phyloP scores from a whole-genome alignment of 2,113 vertebrate genomes.

The Centropus bengalensis region DNA sequence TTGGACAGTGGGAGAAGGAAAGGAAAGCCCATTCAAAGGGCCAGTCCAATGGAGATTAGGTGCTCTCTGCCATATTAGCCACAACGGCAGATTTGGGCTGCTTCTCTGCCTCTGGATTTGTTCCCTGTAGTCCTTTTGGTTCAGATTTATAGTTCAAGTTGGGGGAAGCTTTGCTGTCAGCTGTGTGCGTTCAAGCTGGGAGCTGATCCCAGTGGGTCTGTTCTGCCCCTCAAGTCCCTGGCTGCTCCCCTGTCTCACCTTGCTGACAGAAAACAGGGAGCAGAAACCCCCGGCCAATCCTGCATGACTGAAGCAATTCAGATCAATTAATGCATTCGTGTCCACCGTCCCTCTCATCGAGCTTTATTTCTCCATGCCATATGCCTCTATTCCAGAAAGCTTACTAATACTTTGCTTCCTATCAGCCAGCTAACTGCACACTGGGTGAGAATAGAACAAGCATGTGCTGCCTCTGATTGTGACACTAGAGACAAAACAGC shows the following conservation, averaged over 20 bases:
- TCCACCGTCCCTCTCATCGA: fast-evolving
- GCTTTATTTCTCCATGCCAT: fast-evolving
- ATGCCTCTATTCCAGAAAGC: fast-evolving
- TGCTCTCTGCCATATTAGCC: not conserved
- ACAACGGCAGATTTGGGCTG: not conserved
- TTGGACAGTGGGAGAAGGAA: not conserved
- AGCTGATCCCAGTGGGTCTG: fast-evolving
- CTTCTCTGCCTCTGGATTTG: not conserved
- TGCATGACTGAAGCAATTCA: fast-evolving
- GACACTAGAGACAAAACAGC: not conserved
- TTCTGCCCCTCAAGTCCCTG: fast-evolving
- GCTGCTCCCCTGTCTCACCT: not conserved
- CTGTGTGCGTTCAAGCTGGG: fast-evolving
- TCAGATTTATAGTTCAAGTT: not conserved
- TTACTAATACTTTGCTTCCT: not conserved
- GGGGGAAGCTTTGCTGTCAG: not conserved
- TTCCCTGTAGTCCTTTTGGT: not conserved
- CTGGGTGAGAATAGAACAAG: fast-evolving
- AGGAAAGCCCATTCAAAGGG: not conserved
- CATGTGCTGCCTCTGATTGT: not conserved
- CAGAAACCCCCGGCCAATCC: fast-evolving
- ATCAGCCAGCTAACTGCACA: fast-evolving
- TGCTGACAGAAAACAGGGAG: fast-evolving
- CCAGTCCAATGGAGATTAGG: not conserved
- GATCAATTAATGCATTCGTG: fast-evolving